Percentiles rank a stretch among this genome's conserved stretches.
These are phyloP conservation scores for Pandemis corylana DNA, from an alignment of 2,888 invertebrate species.

Conservation along the genomic window DNA sequence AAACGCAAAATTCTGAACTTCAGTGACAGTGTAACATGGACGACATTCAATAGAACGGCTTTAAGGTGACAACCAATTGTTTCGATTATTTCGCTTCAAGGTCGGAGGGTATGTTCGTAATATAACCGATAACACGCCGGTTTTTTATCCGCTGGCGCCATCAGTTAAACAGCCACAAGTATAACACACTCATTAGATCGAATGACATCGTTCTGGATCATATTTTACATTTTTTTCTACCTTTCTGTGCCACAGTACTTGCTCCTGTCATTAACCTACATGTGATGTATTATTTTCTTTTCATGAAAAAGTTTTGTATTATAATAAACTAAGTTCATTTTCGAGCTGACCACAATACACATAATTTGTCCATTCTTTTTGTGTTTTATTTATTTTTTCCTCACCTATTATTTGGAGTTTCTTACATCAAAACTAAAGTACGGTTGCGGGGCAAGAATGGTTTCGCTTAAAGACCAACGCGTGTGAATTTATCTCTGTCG, in stretches of 20 bases:
- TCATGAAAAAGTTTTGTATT: constrained; percentile 57
- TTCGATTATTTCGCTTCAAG: no score
- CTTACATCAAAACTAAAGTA: no score
- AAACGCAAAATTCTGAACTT: no score
- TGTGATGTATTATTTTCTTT: constrained; percentile 53
- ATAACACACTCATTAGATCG: constrained; percentile 2
- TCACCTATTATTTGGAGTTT: neutral
- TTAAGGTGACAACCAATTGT: no score
- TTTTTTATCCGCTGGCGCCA: no score
- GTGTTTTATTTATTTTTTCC: constrained; percentile 65
- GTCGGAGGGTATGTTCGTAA: no score
- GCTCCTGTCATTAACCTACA: constrained; percentile 52
- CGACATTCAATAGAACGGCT: no score
- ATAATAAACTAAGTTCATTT: constrained; percentile 54
- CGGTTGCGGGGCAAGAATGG: neutral
- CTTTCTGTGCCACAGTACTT: constrained; percentile 56
- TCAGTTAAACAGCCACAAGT: no score
- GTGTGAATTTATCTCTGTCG: neutral
- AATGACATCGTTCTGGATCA: constrained; percentile 30
- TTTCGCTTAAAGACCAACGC: neutral
- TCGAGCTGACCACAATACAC: constrained; percentile 67
- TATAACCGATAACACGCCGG: no score
- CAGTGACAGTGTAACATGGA: no score
- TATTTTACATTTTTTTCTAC: constrained; percentile 3
- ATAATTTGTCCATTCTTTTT: constrained; percentile 68